These are phyloP conservation scores for Zaprionus lineosus DNA, from an alignment of 2,888 invertebrate species.

Conservation along the genomic window DNA sequence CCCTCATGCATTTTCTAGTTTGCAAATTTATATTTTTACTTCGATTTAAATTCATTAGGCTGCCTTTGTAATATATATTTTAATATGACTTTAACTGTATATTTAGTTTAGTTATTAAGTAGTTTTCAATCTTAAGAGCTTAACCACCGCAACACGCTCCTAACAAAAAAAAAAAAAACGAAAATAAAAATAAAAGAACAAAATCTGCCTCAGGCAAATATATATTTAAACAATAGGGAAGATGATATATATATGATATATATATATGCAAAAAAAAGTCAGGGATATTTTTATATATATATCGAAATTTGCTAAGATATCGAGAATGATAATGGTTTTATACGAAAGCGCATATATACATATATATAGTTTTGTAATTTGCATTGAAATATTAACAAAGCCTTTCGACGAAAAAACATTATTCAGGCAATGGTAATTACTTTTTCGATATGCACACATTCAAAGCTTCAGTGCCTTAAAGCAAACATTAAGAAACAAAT, in stretches of 20 bases:
- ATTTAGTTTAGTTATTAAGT: slow-evolving; percentile 50
- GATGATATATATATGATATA: slow-evolving; percentile 18
- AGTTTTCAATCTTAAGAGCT: slow-evolving; percentile 66
- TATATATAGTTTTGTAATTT: slow-evolving; percentile 56
- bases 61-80: slow-evolving; percentile 74
- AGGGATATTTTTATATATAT: slow-evolving; percentile 76
- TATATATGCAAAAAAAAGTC: slow-evolving; percentile 60
- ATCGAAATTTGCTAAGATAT: slow-evolving; percentile 59
- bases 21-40: slow-evolving; percentile 35
- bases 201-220: slow-evolving; percentile 66
- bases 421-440: slow-evolving; percentile 43
- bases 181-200: slow-evolving; percentile 27
- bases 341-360: slow-evolving; percentile 47
- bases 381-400: slow-evolving; percentile 34
- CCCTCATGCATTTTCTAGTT: slow-evolving; percentile 52
- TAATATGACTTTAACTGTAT: slow-evolving; percentile 61
- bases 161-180: slow-evolving; percentile 32
- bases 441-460: slow-evolving; percentile 75
- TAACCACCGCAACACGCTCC: slow-evolving; percentile 56
- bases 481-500: slow-evolving; percentile 56
- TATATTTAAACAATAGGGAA: slow-evolving; percentile 20
- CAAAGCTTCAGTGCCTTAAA: slow-evolving; percentile 81
- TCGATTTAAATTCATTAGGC: slow-evolving; percentile 52
- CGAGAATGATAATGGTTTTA: slow-evolving; percentile 42
- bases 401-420: slow-evolving; percentile 15